Percentiles rank a stretch among this genome's conserved stretches.
Evolutionary conservation across 2,113 vertebrate species (phyloP).

Genomic region (Heloderma charlesbogerti): DNA sequence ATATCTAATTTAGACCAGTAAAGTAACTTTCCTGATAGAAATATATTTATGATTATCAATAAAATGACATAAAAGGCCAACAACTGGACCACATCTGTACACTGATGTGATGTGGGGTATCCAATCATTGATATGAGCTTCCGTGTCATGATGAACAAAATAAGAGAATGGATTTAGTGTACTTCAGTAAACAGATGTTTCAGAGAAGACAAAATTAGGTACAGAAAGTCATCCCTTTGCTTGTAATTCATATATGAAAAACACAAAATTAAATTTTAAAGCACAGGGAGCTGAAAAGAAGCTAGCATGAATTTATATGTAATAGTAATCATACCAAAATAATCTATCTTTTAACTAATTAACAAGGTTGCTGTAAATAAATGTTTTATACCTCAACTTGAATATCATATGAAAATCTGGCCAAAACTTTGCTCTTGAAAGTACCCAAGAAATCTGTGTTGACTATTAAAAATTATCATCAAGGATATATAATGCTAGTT

Average conservation of each 20-base stretch:
- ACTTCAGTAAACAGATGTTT: neutral
- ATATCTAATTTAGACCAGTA: neutral
- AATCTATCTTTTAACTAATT: neutral
- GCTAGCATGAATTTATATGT: neutral
- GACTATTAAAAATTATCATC: neutral
- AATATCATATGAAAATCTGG: neutral
- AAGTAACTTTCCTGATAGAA: neutral
- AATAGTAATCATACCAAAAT: neutral
- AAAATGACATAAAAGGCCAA: constrained; percentile 6
- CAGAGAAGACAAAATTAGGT: constrained; percentile 18
- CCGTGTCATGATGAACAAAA: neutral
- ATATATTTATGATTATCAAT: neutral
- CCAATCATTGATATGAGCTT: neutral
- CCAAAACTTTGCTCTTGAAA: neutral
- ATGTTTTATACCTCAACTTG: neutral
- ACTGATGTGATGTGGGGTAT: neutral
- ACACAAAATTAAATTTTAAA: neutral
- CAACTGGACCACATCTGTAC: neutral
- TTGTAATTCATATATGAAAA: neutral
- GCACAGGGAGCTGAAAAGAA: neutral
- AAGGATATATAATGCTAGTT: neutral
- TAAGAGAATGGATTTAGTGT: neutral
- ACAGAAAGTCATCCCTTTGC: neutral
- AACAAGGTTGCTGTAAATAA: neutral
- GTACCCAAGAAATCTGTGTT: neutral